Evolutionary conservation across 2,113 vertebrate species (phyloP), one percentile per base, ranked within the genome.

Genomic region (Pelodiscus sinensis): DNA sequence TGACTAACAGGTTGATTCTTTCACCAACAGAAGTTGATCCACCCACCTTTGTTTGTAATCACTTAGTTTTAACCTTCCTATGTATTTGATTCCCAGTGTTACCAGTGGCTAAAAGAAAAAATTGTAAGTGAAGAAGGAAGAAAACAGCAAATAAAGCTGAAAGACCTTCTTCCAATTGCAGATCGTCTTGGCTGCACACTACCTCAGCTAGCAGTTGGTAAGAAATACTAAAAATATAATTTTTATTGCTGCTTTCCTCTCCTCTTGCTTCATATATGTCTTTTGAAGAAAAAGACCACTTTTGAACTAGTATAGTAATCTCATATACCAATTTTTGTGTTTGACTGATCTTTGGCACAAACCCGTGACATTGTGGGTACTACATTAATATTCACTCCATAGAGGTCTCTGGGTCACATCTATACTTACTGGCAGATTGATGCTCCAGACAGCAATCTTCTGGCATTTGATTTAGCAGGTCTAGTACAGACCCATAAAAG

Each of bases 91-190:
- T 85, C 52, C 65, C 93, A 99, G 99, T 99, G 99, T 75, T 99
- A 99, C 96, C 99, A 99, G 98, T 99, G 99, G 99, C 90, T 99
- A 95, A 99, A 99, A 95, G 99, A 99, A 94, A 99, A 99, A 96
- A 99, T 99, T 86, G 91, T 99, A 35, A 99, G 99, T 9, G 99
- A 99, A 87, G 99, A 99, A 62, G 99, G 99, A 75, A 98, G 99
- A 73, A 99, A 99, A 95, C 99, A 99, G 96, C 99, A 99, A 89
- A 98, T 96, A 80, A 99, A 99, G 94, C 98, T 99, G 82, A 99
- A 99, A 89, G 99, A 99, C 94, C 98, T 99, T 56, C 96, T 97
- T 27, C 99, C 99, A 50, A 99, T 99, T 4, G 99, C 99, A 0
- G 99, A 99, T 97, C 99, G 99, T 73, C 98, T 99, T n/a, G 98